phyloP scores from a whole-genome alignment of 2,888 invertebrate genomes.

The Agrypnus murinus region DNA sequence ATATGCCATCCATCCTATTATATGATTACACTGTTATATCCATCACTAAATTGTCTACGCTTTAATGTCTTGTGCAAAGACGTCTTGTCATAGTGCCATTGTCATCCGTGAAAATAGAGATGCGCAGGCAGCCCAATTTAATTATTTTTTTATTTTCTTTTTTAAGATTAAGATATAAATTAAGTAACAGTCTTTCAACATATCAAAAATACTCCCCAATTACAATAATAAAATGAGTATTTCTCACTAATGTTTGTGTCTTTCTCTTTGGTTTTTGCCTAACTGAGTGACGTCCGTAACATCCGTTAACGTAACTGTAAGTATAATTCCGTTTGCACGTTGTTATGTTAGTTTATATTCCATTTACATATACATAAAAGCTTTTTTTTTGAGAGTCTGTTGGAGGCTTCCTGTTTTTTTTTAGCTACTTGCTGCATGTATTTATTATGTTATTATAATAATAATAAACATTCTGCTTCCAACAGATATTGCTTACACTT shows the following conservation, averaged over 20 bases:
- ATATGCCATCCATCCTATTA: no score
- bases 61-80: no score
- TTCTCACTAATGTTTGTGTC: slow-evolving; percentile 68
- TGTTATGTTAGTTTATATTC: slow-evolving; percentile 51
- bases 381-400: slow-evolving; percentile 47
- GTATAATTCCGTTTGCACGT: slow-evolving; percentile 66
- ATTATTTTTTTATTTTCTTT: no score
- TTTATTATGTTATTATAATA: no score
- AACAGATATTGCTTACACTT: slow-evolving; percentile 48
- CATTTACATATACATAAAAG: no score
- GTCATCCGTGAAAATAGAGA: no score
- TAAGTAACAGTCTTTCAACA: neutral
- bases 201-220: neutral
- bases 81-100: no score
- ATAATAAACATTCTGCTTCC: slow-evolving; percentile 35
- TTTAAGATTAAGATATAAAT: neutral
- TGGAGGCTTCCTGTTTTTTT: slow-evolving; percentile 25
- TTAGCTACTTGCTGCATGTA: slow-evolving; percentile 34
- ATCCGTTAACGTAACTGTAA: slow-evolving; percentile 70
- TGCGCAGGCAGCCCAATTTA: no score
- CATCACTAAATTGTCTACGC: no score
- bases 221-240: slow-evolving; percentile 48
- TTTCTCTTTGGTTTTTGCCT: slow-evolving; percentile 74
- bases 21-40: no score
- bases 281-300: slow-evolving; percentile 72